Percentiles rank a stretch among this genome's conserved stretches.
Evolutionary conservation across 2,888 invertebrate species (phyloP).

Genomic region (Drosophila borealis): DNA sequence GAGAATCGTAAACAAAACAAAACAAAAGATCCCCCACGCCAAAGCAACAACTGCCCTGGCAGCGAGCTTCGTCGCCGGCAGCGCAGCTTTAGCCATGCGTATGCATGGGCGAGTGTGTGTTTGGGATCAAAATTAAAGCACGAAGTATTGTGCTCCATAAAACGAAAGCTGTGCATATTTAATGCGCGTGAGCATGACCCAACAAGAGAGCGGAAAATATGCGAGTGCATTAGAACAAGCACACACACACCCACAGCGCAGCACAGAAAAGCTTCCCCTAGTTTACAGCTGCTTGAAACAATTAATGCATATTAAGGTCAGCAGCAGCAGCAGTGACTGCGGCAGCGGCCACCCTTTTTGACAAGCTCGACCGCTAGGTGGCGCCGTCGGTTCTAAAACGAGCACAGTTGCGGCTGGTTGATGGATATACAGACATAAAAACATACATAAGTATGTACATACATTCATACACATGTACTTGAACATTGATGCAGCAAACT

Average conservation of each 20-base stretch:
- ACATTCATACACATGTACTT: background rate
- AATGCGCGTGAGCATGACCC: slow-evolving; percentile 58
- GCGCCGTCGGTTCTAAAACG: slow-evolving; percentile 42
- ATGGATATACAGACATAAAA: background rate
- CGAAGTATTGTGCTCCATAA: slow-evolving; percentile 52
- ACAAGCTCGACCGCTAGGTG: slow-evolving; percentile 46
- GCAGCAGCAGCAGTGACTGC: slow-evolving; percentile 28
- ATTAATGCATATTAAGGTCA: slow-evolving; percentile 76
- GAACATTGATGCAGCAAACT: slow-evolving; percentile 28
- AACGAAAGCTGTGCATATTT: slow-evolving; percentile 54
- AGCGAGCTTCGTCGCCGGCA: slow-evolving; percentile 15
- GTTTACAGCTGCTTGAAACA: slow-evolving; percentile 62
- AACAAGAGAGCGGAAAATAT: slow-evolving; percentile 28
- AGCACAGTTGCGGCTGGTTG: background rate
- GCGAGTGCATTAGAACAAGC: slow-evolving; percentile 52
- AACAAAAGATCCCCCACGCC: slow-evolving; percentile 66
- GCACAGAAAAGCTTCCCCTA: slow-evolving; percentile 54
- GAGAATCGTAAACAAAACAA: slow-evolving; percentile 32
- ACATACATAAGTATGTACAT: background rate
- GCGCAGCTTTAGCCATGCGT: slow-evolving; percentile 16
- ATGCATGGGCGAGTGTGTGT: slow-evolving; percentile 19
- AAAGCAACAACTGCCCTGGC: slow-evolving; percentile 5
- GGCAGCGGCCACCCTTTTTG: slow-evolving; percentile 43
- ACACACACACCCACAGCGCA: background rate
- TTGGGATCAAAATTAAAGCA: slow-evolving; percentile 58